Evolutionary conservation across 1,140 invertebrate genomes (phyloP), one percentile per base, ranked within the genome.

Genomic region (Trichonephila clavata): DNA sequence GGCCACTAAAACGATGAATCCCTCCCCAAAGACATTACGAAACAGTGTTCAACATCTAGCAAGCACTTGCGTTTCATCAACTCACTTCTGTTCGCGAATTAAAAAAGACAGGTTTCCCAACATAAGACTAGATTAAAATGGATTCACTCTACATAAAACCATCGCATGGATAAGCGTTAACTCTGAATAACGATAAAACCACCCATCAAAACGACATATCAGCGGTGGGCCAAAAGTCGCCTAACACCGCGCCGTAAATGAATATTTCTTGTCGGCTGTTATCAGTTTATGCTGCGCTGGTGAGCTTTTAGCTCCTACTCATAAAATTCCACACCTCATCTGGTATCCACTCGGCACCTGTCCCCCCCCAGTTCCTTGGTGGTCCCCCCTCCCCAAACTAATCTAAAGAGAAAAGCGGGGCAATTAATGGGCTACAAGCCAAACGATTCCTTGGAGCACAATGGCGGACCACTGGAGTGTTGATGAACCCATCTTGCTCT

Each of bases 401-500:
- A 77, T 77, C 68, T 77, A 77, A 77, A 77, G 68, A 77, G 88
- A 43, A 32, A 43, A 57, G 60, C 27, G 68, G 71, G 65, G 68
- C 90, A 91, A 91, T 91, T 91, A 91, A 91, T 65, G 90, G 90
- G 77, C 90, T 77, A 91, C 90, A 91, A 91, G 90, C 90, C 90
- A 91, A 91, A 71, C 68, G 71, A 80, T 90, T 50, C 68, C 43
- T 43, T 24, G 50, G 88, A 63, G 68, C 68, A 92, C 90, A 92
- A 92, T 92, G 90, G 90, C 90, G 80, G 90, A 65, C 59, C 71
- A 91, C 57, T 91, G 80, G 90, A 83, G 89, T 86, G 90, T 92
- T 92, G 90, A 92, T 92, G 90, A 92, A 92, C 90, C 90, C 81
- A 92, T 92, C 90, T 92, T 90, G 88, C 88, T 90, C 90, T 91